Base-by-base conservation (phyloP, 1,140 invertebrate species). In the Drosophila pallidifrons region DNA sequence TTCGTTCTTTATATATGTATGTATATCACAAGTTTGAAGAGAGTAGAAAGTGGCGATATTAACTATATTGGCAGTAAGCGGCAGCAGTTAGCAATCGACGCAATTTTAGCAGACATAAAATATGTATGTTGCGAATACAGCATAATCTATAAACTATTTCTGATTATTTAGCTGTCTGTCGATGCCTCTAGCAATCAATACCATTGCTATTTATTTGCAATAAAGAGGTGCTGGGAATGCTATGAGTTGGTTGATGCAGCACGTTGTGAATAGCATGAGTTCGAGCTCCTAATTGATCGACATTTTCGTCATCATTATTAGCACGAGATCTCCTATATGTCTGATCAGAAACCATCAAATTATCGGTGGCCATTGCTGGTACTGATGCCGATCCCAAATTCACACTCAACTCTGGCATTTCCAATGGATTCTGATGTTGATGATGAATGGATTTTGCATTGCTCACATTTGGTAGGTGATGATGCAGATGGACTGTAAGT, bases 331-430 rank as follows among this genome's bases (percentile, higher is more conserved):
- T 94, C 1, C 97, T 95, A 89, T 97, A 97, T 1, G 97, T 96
- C 78, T 97, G 96, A 81, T 98, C 97, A 71, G 96, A 96, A 4
- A 97, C 96, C 47, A 97, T 93, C 96, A 97, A 97, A 63, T 94
- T 95, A n/a, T 92, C 30, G 71, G 52, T 93, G 25, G 75, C 81
- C 67, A 72, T 75, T 28, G 64, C 63, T n/a, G 52, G 78, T 10
- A 61, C 65, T 25, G 69, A 66, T 5, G 71, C 54, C 47, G 5
- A 8, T 10, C 2, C 8, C 10, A 8, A 30, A 15, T 57, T 68
- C 47, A n/a, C 32, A 32, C 15, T 57, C 30, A 57, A 41, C 1
- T 57, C 61, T 43, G 63, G 60, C 25, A 60, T 43, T 38, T 54
- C 57, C n/a, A 54, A 54, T 32, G 51, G 38, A 5, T 41, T 11